Evolutionary conservation across 1,140 invertebrate species (phyloP).

Genomic region (Lordiphosa clarofinis): DNA sequence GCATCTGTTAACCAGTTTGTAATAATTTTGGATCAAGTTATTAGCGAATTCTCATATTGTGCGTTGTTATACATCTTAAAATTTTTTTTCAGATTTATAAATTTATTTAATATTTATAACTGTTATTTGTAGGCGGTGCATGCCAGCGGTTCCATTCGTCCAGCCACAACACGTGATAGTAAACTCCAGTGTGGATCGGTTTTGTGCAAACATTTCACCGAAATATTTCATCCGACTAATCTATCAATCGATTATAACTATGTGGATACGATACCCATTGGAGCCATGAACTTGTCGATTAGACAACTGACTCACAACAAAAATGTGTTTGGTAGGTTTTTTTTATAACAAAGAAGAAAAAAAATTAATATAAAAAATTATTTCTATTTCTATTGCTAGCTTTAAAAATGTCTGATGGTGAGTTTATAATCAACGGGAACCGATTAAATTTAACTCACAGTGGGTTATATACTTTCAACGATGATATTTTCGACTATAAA

Average conservation of each 20-base stretch:
- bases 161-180: slow-evolving; percentile 56
- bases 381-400: slow-evolving; percentile 79
- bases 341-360: not conserved
- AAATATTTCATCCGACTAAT: slow-evolving; percentile 87
- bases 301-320: slow-evolving; percentile 88
- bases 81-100: too few relatives aligned
- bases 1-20: too few relatives aligned
- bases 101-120: too few relatives aligned
- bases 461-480: slow-evolving; percentile 88
- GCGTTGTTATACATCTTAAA: too few relatives aligned
- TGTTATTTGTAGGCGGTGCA: slow-evolving; percentile 51
- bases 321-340: slow-evolving; percentile 90
- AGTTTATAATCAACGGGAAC: slow-evolving; percentile 88
- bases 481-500: slow-evolving; percentile 87
- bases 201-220: slow-evolving; percentile 86
- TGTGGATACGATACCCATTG: slow-evolving; percentile 89
- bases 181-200: slow-evolving; percentile 55
- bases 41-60: too few relatives aligned
- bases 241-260: slow-evolving; percentile 90
- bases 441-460: slow-evolving; percentile 85
- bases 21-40: too few relatives aligned
- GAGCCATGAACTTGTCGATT: slow-evolving; percentile 92
- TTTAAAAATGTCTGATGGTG: slow-evolving; percentile 82
- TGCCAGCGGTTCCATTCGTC: slow-evolving; percentile 53
- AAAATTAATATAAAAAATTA: not conserved